Base-by-base conservation (phyloP, 1,140 invertebrate genomes). In the Contarinia nasturtii region DNA sequence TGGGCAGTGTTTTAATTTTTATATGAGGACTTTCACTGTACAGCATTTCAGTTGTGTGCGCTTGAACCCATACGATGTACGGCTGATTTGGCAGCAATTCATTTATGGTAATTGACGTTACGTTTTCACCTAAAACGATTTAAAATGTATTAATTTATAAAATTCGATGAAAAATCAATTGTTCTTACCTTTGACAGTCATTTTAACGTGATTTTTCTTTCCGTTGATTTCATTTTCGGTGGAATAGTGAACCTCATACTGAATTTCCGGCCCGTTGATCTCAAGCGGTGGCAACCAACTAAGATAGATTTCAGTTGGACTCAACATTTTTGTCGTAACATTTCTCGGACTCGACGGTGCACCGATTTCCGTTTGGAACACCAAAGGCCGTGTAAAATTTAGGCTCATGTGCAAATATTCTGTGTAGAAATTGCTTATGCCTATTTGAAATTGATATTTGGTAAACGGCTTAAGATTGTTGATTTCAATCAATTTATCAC, bases 211-310 rank as follows among this genome's bases (percentile, higher is more conserved):
- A 1, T 50, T 47, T 33, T 62, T 57, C 3, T 64, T 58, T 2
- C 67, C 67, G 14, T 64, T 66, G 17, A 67, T 57, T 1, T 70
- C 58, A 12, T 69, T 65, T 33, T 71, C 67, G 0, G 74, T 75
- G 44, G 70, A 70, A 80, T 83, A 92, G 50, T 85, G 76, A 0
- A 92, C 70, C 56, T 80, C 76, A 57, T 92, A 92, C 48, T 71
- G 72, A 1, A 92, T 71, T 2, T 71, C 67, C 12, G 76, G 74
- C 1, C 79, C 82, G 49, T 85, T 81, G 0, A 77, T 55, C 37
- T 71, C 55, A 41, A 65, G 52, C 0, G 84, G 82, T 1, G 76
- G 70, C 15, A 64, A 54, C 89, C 88, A 94, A 14, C 66, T 67
- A 0, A 91, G 74, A n/a, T 70, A 63, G 2, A 83, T 75, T 15